These are phyloP conservation scores for Tribolium freemani DNA, from an alignment of 2,888 invertebrate species.

Conservation along the genomic window DNA sequence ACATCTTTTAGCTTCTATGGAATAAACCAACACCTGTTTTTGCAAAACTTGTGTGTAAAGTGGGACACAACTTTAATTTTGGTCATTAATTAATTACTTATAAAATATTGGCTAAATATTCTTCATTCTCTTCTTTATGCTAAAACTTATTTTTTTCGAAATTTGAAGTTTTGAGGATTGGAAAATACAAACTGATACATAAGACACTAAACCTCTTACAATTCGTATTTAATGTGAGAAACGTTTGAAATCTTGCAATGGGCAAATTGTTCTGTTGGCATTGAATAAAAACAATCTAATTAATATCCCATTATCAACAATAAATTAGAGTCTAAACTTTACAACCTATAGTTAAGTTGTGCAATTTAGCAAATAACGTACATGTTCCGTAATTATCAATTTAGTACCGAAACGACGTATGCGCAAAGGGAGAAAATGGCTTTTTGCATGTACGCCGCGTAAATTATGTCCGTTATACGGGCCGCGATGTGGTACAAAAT, in stretches of 20 bases:
- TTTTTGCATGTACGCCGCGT: constrained; percentile 28
- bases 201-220: no score
- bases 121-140: no score
- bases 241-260: background rate
- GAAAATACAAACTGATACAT: no score
- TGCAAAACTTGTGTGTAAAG: no score
- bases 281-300: constrained; percentile 35
- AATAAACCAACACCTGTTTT: no score
- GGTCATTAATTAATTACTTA: no score
- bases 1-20: background rate
- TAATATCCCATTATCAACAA: constrained; percentile 35
- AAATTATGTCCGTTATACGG: constrained; percentile 33
- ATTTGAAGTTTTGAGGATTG: no score
- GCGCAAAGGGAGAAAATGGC: constrained; percentile 18
- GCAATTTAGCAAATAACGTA: constrained; percentile 20
- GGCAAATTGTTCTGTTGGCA: constrained; percentile 23
- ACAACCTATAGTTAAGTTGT: constrained; percentile 20
- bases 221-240: background rate
- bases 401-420: constrained; percentile 17
- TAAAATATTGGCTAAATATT: no score
- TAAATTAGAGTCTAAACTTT: constrained; percentile 33
- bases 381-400: constrained; percentile 29
- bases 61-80: no score
- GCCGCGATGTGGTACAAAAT: constrained; percentile 37
- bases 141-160: no score